A percentile compares a stretch with the other conserved stretches of the same genome.
phyloP scores from a whole-genome alignment of 23 tunicate genomes.

The Diplosoma virens region DNA sequence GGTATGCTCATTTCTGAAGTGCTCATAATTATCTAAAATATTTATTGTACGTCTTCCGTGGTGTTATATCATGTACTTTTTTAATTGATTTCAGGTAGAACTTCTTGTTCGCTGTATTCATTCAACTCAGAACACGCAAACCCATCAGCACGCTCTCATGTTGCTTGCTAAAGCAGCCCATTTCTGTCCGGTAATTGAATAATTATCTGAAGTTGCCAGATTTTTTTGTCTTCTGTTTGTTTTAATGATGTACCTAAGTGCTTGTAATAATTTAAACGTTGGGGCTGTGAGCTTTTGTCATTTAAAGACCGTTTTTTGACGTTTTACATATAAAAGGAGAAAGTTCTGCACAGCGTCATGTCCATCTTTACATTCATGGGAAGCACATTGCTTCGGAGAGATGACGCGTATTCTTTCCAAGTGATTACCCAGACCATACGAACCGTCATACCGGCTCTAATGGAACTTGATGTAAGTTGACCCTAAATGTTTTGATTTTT shows the following conservation, averaged over 20 bases:
- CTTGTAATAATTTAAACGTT: background rate
- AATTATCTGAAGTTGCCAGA: no score
- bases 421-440: conserved; percentile 45
- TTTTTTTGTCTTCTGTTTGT: no score
- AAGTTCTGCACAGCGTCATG: conserved; percentile 71
- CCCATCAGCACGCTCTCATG: conserved; percentile 61
- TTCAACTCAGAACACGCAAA: conserved; percentile 45
- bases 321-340: conserved; percentile 49
- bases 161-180: conserved; percentile 41
- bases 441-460: conserved; percentile 49
- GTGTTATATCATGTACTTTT: background rate
- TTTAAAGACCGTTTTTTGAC: background rate
- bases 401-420: conserved; percentile 76
- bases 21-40: no score
- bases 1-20: no score
- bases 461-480: conserved; percentile 31
- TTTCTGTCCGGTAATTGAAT: conserved; percentile 44
- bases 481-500: background rate
- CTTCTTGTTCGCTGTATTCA: conserved; percentile 55
- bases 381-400: conserved; percentile 46
- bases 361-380: conserved; percentile 84
- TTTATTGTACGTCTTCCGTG: no score
- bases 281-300: background rate
- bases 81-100: conserved; percentile 34
- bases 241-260: background rate